These are phyloP conservation scores for Rhinichthys osculus DNA, from an alignment of 2,797 vertebrate species.

Conservation along the genomic window DNA sequence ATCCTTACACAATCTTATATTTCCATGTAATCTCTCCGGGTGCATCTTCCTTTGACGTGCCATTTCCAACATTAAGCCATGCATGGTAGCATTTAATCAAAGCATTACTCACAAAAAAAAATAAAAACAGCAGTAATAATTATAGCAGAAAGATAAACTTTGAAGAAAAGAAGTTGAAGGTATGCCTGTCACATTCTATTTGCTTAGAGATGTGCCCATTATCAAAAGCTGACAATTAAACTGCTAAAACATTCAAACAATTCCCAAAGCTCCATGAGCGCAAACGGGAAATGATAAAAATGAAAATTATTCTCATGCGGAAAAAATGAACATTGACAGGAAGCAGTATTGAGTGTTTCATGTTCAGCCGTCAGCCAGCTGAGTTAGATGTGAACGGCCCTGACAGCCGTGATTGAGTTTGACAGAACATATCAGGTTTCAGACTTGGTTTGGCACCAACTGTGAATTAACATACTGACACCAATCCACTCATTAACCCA, in stretches of 20 bases:
- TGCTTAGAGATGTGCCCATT: conserved; percentile 60
- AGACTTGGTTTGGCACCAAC: conserved; percentile 31
- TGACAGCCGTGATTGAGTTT: conserved; percentile 54
- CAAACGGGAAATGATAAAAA: conserved; percentile 12
- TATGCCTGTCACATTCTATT: conserved; percentile 70
- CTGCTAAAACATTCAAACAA: conserved; percentile 20
- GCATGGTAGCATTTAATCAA: conserved; percentile 58
- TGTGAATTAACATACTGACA: conserved; percentile 40
- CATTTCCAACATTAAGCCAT: conserved; percentile 46
- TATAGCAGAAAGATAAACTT: conserved; percentile 62
- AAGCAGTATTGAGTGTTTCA: conserved; percentile 35
- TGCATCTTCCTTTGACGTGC: conserved; percentile 38
- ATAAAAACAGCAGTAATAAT: conserved; percentile 61
- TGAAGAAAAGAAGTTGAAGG: conserved; percentile 59
- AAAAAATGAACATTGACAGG: conserved; percentile 27
- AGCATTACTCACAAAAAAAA: conserved; percentile 57
- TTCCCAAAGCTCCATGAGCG: conserved; percentile 40
- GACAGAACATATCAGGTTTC: conserved; percentile 57
- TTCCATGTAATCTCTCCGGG: conserved; percentile 57
- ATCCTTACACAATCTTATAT: conserved; percentile 55
- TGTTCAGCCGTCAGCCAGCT: conserved; percentile 39
- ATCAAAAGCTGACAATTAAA: conserved; percentile 57
- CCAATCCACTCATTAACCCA: conserved; percentile 45
- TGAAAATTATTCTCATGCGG: conserved; percentile 34
- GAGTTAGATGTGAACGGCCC: conserved; percentile 33